These are phyloP conservation scores for Phataginus tetradactyla DNA, from an alignment of 2,797 vertebrate species.

Conservation along the genomic window DNA sequence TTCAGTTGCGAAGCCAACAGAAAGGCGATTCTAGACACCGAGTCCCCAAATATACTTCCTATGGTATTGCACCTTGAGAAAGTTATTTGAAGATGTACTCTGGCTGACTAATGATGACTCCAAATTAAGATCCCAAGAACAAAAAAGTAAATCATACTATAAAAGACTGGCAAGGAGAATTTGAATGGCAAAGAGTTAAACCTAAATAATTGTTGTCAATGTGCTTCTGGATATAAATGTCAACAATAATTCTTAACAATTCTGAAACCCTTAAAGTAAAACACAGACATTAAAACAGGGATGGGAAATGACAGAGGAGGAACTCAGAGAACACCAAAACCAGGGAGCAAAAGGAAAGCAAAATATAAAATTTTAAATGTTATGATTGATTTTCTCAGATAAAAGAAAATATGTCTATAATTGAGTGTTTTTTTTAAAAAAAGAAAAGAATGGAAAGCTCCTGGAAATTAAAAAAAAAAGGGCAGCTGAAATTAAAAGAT, in stretches of 20 bases:
- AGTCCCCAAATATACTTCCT: not conserved
- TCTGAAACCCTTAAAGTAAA: not conserved
- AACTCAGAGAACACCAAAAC: not conserved
- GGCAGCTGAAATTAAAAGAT: not conserved
- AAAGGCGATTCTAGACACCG: not conserved
- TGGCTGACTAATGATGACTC: not conserved
- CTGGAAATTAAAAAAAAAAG: not conserved
- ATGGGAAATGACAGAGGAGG: not conserved
- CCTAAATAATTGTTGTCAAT: not conserved
- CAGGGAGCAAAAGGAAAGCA: not conserved
- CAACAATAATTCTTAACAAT: not conserved
- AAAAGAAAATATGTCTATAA: not conserved
- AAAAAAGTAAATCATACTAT: not conserved
- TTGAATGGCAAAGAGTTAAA: not conserved
- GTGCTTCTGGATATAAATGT: not conserved
- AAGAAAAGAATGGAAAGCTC: not conserved
- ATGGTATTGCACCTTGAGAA: constrained; percentile 16
- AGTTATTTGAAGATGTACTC: not conserved
- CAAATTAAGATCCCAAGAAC: not conserved
- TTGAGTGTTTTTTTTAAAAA: not conserved
- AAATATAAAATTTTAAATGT: not conserved
- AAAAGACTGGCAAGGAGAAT: not conserved
- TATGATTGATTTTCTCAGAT: constrained; percentile 32
- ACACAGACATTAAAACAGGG: not conserved
- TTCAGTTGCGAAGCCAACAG: not conserved